Evolutionary conservation across 2,113 vertebrate species (phyloP), one percentile per base, ranked within the genome.

Genomic region (Ondatra zibethicus): DNA sequence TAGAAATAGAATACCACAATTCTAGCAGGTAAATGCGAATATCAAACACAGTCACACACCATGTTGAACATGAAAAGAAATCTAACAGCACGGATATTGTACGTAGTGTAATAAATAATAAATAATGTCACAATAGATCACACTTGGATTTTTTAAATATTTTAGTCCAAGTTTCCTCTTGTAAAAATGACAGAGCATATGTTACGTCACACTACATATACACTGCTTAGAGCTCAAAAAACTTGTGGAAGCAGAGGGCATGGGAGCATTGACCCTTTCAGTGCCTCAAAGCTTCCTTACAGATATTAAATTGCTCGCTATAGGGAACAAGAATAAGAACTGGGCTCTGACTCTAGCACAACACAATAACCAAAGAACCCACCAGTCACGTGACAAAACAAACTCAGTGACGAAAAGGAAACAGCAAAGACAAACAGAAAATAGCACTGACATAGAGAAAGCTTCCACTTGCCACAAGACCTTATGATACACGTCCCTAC

Each of bases 91-190:
- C 98, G 98, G 97, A 98, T 97, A 98, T 98, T 90, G 93, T 98
- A 98, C 96, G 97, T 70, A 98, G 96, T 98, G 97, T 80, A 80
- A 98, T 98, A 98, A 98, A 98, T 98, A 98, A 98, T 98, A 98
- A 98, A 98, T 98, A 98, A 98, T 95, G 94, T 96, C 97, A 98
- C 94, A 98, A 97, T 96, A 98, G 97, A 98, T 98, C 98, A 98
- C 96, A 98, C 97, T 95, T 65, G 42, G 96, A 47, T 73, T 76
- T 98, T 96, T 98, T 93, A 98, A 98, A 97, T 93, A 97, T 97
- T 97, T 97, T 95, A 75, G 97, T 97, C 63, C 93, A 93, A 95
- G 76, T 90, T 93, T 91, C 42, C 52, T 97, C 94, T 97, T 84
- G 97, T 88, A 91, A 98, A 97, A 97, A 92, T 95, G 96, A 97